Base-by-base conservation (phyloP, 2,888 invertebrate species). In the Bellardia pandia region DNA sequence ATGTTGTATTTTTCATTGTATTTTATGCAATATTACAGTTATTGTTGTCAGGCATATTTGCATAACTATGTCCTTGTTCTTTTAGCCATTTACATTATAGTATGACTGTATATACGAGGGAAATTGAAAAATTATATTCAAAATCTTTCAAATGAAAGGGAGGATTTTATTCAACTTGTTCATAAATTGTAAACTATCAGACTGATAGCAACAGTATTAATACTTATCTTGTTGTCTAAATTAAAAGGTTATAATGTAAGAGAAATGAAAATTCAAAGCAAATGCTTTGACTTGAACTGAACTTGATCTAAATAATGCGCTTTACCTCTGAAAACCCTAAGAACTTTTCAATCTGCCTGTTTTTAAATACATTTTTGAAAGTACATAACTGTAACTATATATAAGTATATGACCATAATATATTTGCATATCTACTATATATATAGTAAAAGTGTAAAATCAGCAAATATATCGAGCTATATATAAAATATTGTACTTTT, bases 31-130 rank as follows among this genome's bases (percentile, higher is more conserved):
- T 86, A 89, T 89, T 88, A 88, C 88, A 89, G 86, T 90, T 86
- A 90, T 90, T 90, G 91, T 90, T 92, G 91, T 91, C 91, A 91
- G 62, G 77, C 66, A 79, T 62, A 88, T 84, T 86, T 82, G 81
- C 88, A 86, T 85, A 86, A 79, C 82, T 80, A 69, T 76, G 88
- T 88, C 88, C 88, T 87, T 87, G 84, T 81, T 81, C 75, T 56
- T 76, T 87, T 80, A 82, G 62, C 68, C 83, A 78, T 86, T 85
- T 86, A 90, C 89, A 88, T 89, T 90, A 89, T 89, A 90, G 89
- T 89, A 86, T 83, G n/a, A 30, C 58, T 48, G 84, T 23, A 51
- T 33, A 58, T 62, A 81, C 66, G 80, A 56, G 16, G 13, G 30
- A 37, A 66, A 16, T 37, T 23, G 5, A 48, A 14, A 71, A 62